Conservation (phyloP, 1,140 invertebrate species). For the Rhynchophorus ferrugineus region DNA sequence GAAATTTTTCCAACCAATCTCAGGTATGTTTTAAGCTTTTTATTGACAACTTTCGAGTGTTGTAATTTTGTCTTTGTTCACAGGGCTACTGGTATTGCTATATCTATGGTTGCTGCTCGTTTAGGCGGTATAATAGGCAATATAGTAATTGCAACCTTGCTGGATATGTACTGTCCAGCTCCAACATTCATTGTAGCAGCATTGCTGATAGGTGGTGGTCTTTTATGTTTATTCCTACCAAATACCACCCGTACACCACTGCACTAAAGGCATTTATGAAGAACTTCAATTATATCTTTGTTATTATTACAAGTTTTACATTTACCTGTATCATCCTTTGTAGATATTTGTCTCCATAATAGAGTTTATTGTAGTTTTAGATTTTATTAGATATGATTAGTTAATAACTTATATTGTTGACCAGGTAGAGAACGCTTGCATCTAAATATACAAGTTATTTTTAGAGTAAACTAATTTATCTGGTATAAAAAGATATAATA, state of each 20-base stretch:
- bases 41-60: not conserved
- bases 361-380: not conserved
- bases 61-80: slow-evolving; percentile 20
- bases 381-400: not conserved
- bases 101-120: slow-evolving; percentile 79
- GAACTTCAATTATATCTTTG: not conserved
- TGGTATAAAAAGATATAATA: too few relatives aligned
- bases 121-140: slow-evolving; percentile 80
- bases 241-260: slow-evolving; percentile 78
- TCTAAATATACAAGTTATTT: too few relatives aligned
- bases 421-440: not conserved
- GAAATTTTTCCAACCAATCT: slow-evolving; percentile 85
- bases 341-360: not conserved
- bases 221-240: slow-evolving; percentile 75
- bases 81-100: slow-evolving; percentile 75
- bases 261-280: slow-evolving; percentile 47
- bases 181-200: slow-evolving; percentile 78
- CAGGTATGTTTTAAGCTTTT: slow-evolving; percentile 42
- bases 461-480: too few relatives aligned
- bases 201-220: slow-evolving; percentile 70
- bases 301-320: not conserved
- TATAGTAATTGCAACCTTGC: slow-evolving; percentile 72
- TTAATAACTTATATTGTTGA: not conserved
- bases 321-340: not conserved
- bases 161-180: slow-evolving; percentile 75